Evolutionary conservation across 2,888 invertebrate genomes (phyloP).

Genomic region (Dryadula phaetusa): DNA sequence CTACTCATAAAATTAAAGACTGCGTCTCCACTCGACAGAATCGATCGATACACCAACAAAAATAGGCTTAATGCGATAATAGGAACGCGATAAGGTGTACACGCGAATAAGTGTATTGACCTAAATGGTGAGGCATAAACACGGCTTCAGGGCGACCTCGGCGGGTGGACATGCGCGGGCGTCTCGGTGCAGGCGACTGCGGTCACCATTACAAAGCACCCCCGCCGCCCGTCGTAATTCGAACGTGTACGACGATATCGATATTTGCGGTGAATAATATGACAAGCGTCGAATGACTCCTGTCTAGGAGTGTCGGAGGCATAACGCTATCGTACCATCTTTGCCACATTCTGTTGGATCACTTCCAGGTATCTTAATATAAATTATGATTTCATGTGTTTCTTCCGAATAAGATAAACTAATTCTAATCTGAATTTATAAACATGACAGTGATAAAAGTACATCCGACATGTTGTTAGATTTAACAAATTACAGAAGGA

Average conservation of each 20-base stretch:
- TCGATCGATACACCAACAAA: slow-evolving; percentile 76
- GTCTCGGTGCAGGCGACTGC: slow-evolving; percentile 76
- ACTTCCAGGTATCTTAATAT: slow-evolving; percentile 70
- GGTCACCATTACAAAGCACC: slow-evolving; percentile 70
- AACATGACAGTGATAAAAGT: neutral
- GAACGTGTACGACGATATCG: slow-evolving; percentile 76
- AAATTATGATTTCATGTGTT: slow-evolving; percentile 52
- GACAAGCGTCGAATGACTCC: slow-evolving; percentile 66
- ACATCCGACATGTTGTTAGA: neutral
- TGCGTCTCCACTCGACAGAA: slow-evolving; percentile 60
- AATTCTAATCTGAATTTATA: neutral
- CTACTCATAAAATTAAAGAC: slow-evolving; percentile 73
- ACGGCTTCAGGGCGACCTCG: slow-evolving; percentile 77
- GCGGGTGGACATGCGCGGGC: slow-evolving; percentile 73
- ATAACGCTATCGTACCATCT: slow-evolving; percentile 37
- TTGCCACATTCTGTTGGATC: slow-evolving; percentile 58
- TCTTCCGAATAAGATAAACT: slow-evolving; percentile 15
- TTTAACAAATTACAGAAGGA: too few species aligned
- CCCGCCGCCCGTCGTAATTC: slow-evolving; percentile 73
- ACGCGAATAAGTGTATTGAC: slow-evolving; percentile 81
- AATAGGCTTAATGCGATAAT: slow-evolving; percentile 82
- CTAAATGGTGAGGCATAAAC: slow-evolving; percentile 69
- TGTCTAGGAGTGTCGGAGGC: slow-evolving; percentile 48
- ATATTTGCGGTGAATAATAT: slow-evolving; percentile 79
- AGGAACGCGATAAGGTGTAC: slow-evolving; percentile 78